Evolutionary conservation across 2,797 vertebrate genomes (phyloP).

Genomic region (Aldrovandia affinis): DNA sequence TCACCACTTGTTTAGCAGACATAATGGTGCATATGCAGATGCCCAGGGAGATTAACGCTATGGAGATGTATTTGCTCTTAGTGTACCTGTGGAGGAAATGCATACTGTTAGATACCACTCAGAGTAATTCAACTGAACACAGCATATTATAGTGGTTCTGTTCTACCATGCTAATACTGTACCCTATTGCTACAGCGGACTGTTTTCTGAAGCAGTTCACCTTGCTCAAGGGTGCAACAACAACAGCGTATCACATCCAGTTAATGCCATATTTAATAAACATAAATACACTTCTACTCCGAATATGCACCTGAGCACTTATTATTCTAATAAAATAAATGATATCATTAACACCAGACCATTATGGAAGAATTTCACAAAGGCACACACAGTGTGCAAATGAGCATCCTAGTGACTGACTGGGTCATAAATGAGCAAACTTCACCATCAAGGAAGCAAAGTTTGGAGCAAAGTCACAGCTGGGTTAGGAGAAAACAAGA

Average conservation of each 20-base stretch:
- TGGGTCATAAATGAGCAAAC: conserved; percentile 18
- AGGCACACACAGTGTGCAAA: conserved; percentile 4
- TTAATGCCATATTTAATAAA: not conserved
- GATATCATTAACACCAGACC: not conserved
- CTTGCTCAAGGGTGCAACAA: not conserved
- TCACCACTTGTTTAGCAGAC: conserved; percentile 98
- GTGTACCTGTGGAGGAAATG: conserved; percentile 80
- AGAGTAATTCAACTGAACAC: not conserved
- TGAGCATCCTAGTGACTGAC: not conserved
- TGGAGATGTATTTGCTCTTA: conserved; percentile 86
- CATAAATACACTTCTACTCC: too few species aligned
- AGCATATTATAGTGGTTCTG: not conserved
- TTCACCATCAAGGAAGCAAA: not conserved
- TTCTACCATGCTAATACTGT: not conserved
- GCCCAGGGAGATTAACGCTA: conserved; percentile 86
- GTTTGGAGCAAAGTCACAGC: not conserved
- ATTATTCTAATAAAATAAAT: not conserved
- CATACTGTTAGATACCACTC: not conserved
- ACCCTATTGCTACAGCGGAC: too few species aligned
- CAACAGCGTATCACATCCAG: not conserved
- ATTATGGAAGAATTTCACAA: not conserved
- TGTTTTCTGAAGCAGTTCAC: too few species aligned
- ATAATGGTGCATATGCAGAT: conserved; percentile 97
- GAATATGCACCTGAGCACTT: not conserved
- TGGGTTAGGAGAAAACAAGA: not conserved